Conservation (phyloP, 2,888 invertebrate species). For the Camponotus fellah region DNA sequence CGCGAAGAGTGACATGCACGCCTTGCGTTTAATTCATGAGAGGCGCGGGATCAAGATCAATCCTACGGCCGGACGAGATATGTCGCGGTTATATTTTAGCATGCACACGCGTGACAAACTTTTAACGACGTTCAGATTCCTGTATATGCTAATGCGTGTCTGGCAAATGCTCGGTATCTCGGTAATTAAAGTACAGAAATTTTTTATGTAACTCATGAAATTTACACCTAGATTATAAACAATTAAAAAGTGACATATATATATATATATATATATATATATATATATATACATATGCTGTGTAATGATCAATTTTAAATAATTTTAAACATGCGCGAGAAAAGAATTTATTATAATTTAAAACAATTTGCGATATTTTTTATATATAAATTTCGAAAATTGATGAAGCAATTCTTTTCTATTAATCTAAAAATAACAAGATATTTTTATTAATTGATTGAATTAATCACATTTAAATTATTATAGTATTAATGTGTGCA, state of each 20-base stretch:
- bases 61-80: constrained; percentile 58
- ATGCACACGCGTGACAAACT: constrained; percentile 66
- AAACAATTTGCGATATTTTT: not conserved
- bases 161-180: constrained; percentile 13
- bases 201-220: constrained; percentile 38
- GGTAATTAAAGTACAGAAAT: constrained; percentile 38
- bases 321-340: constrained; percentile 17
- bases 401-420: not conserved
- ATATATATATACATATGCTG: not conserved
- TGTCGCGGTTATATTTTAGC: constrained; percentile 60
- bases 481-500: no score
- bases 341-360: not conserved
- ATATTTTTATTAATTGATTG: not conserved
- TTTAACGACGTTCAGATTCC: constrained; percentile 49
- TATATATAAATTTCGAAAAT: constrained; percentile 5
- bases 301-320: constrained; percentile 30
- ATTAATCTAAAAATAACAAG: not conserved
- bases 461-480: not conserved
- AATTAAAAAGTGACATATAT: constrained; percentile 26
- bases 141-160: constrained; percentile 57
- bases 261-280: no score
- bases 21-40: constrained; percentile 38
- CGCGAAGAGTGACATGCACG: constrained; percentile 48
- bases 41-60: constrained; percentile 60
- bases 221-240: constrained; percentile 40